Base-by-base conservation (phyloP, 2,113 vertebrate genomes). In the Eubucco bourcierii region DNA sequence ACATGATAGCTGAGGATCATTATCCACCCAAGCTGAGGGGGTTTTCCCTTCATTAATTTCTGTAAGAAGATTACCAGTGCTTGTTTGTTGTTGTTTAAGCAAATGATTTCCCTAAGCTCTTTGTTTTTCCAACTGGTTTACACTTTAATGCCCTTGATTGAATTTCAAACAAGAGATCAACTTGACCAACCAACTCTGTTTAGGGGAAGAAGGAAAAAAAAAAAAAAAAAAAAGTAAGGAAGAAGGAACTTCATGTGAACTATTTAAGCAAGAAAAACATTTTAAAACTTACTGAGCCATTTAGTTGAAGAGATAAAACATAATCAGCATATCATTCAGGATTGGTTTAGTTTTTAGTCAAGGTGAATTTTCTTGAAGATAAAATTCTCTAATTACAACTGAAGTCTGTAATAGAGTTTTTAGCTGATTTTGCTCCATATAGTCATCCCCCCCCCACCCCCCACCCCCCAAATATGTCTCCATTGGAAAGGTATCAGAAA, bases 81-180 rank as follows among this genome's bases (percentile, higher is more conserved):
- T 98, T 98, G 98, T 99, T 99, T 99, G 99, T 99, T 99, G 98
- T 98, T 99, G 98, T 99, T 99, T 98, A 98, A 98, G 98, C 98
- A 99, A 99, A 98, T 98, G 98, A 99, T 99, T 99, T 99, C 98
- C 98, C 98, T 99, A 99, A 99, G 98, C 98, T 98, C 98, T 99
- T 99, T 99, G 99, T 99, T 99, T 99, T 99, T 98, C 98, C 98
- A 99, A 99, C 98, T 98, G 98, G 98, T 99, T 99, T 99, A 99
- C 99, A 99, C 98, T 99, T 99, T 99, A 99, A 99, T 99, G 98
- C 98, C 98, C 98, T 98, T 98, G 98, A 99, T 99, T 99, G 98
- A 99, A 99, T 99, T 99, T 98, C 98, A 98, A 97, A 98, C 97
- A 97, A 98, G 98, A 98, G 97, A 98, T 98, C 98, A 98, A 98